Base-by-base conservation (phyloP, 2,113 vertebrate species). In the Chionis minor region DNA sequence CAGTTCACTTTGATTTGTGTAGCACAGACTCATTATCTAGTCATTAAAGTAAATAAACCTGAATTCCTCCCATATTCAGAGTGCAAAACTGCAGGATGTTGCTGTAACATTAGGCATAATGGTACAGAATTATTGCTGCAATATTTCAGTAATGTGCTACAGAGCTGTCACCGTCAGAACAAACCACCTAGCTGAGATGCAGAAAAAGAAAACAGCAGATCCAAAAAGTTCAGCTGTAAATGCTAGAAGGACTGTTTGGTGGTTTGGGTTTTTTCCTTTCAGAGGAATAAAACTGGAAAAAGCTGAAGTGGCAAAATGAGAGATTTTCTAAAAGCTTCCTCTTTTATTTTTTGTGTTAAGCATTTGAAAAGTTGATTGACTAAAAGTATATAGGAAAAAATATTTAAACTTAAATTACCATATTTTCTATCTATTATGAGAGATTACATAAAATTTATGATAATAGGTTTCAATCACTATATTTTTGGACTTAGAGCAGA, bases 21-120 rank as follows among this genome's bases (percentile, higher is more conserved):
- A 74, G 83, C 55, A 88, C 49, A 96, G 61, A 61, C 28, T 81
- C 42, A 86, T 87, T 96, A 94, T 54, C 73, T 75, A 96, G 94
- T 65, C 63, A 66, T 86, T 96, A 95, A 94, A 97, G 38, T 70
- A 97, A 96, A 97, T 92, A 95, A 91, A 92, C 44, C 35, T 61
- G 62, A 79, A 96, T 90, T 94, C 44, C 62, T 81, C 49, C 47
- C 62, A 77, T 69, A 96, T 88, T 88, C 78, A 66, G 69, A 83
- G 67, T 66, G 52, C 52, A 89, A 97, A 94, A 90, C 54, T 92
- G 63, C 54, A 90, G 77, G 88, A 92, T 92, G 81, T 88, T 94
- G 52, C 75, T 93, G 45, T 92, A 94, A 86, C 95, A 77, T 94
- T 95, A 97, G 74, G 40, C 26, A 80, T 69, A 75, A 65, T 49